These are phyloP conservation scores for Anoncus sp. DNA, from an alignment of 2,888 invertebrate species.

Conservation along the genomic window DNA sequence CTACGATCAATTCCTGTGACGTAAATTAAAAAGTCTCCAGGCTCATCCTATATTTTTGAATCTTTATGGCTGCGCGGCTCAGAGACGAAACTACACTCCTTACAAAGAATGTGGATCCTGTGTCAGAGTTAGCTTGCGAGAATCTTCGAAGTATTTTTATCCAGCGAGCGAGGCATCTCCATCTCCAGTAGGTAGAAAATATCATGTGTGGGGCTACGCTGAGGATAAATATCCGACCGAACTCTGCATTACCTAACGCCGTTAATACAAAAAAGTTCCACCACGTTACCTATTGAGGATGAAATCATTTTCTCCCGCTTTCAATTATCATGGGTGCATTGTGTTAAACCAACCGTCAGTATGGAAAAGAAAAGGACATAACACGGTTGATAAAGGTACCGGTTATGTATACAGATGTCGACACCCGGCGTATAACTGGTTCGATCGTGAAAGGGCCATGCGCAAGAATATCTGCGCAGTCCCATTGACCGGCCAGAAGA, in stretches of 20 bases:
- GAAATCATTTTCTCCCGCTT: conserved; percentile 8
- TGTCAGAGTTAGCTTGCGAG: background rate
- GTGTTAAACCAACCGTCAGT: conserved; percentile 1
- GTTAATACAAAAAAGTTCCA: background rate
- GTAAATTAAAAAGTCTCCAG: background rate
- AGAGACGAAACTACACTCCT: background rate
- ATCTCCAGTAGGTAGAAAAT: background rate
- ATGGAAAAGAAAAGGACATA: conserved; percentile 5
- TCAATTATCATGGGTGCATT: background rate
- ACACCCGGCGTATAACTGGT: conserved; percentile 72
- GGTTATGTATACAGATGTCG: conserved; percentile 76
- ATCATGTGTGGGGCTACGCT: background rate
- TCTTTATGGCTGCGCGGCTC: background rate
- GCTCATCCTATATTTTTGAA: background rate
- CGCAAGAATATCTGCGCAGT: conserved; percentile 79
- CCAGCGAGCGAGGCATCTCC: background rate
- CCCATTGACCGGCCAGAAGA: conserved; percentile 79
- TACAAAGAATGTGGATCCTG: background rate
- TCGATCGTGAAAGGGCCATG: conserved; percentile 71
- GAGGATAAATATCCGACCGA: background rate
- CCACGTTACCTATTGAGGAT: conserved; percentile 17
- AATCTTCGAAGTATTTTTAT: background rate
- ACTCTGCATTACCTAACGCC: conserved; percentile 1
- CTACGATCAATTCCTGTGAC: background rate
- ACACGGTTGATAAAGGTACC: background rate